These are phyloP conservation scores for Ooceraea biroi DNA, from an alignment of 1,140 invertebrate species.

Conservation along the genomic window DNA sequence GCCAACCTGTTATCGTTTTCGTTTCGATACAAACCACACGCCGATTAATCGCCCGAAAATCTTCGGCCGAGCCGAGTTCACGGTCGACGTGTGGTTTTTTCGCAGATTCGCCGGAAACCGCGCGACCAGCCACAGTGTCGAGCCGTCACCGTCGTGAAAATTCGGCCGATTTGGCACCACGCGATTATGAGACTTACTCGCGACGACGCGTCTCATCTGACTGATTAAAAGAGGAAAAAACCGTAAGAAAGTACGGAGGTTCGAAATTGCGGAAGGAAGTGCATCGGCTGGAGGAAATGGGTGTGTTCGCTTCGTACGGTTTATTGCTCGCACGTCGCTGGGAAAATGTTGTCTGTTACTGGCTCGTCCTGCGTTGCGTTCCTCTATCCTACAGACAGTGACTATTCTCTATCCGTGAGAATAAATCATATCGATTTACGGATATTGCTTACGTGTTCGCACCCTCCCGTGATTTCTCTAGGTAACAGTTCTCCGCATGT, in stretches of 20 bases:
- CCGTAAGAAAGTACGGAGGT: slow-evolving; percentile 19
- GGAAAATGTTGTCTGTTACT: slow-evolving; percentile 62
- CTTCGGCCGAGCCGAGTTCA: slow-evolving; percentile 60
- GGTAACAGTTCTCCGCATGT: slow-evolving; percentile 22
- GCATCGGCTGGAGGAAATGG: slow-evolving; percentile 73
- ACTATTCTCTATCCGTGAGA: slow-evolving; percentile 48
- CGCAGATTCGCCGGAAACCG: slow-evolving; percentile 68
- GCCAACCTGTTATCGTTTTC: slow-evolving; percentile 66
- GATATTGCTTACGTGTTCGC: slow-evolving; percentile 33
- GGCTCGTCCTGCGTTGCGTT: slow-evolving; percentile 17
- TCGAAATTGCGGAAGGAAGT: slow-evolving; percentile 70
- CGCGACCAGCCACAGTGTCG: slow-evolving; percentile 58
- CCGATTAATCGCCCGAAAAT: slow-evolving; percentile 73
- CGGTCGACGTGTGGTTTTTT: slow-evolving; percentile 62
- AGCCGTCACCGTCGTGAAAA: slow-evolving; percentile 70
- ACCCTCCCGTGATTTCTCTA: slow-evolving; percentile 33
- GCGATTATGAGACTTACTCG: slow-evolving; percentile 68
- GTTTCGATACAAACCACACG: slow-evolving; percentile 71
- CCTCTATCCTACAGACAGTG: slow-evolving; percentile 42
- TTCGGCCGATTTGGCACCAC: slow-evolving; percentile 59
- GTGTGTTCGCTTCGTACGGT: slow-evolving; percentile 62
- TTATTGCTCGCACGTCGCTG: slow-evolving; percentile 67
- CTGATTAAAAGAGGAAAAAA: background rate
- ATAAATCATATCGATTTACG: slow-evolving; percentile 66
- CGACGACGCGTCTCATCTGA: background rate